Percentiles rank a stretch among this genome's conserved stretches.
Conservation (phyloP, 2,888 invertebrate species). For the Synanthedon andrenaeformis region DNA sequence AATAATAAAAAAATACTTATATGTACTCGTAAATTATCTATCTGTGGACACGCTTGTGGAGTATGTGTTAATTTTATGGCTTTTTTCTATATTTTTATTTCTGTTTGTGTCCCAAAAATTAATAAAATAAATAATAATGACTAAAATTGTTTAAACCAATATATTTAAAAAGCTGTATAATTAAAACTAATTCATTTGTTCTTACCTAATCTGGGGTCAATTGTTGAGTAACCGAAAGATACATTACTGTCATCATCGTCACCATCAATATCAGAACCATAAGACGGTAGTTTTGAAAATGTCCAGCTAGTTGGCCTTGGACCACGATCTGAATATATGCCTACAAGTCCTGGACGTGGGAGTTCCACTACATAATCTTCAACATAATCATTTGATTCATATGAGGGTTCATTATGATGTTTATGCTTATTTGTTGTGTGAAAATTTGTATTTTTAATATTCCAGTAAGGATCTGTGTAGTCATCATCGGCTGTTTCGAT, state of each 20-base stretch:
- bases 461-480: slow-evolving; percentile 52
- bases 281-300: slow-evolving; percentile 17
- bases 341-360: slow-evolving; percentile 49
- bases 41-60: no score
- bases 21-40: no score
- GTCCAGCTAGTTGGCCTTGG: slow-evolving; percentile 26
- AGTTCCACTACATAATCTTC: slow-evolving; percentile 45
- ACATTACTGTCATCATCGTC: slow-evolving; percentile 25
- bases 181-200: no score
- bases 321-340: slow-evolving; percentile 44
- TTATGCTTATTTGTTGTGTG: slow-evolving; percentile 16
- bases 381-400: slow-evolving; percentile 26
- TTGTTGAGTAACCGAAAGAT: slow-evolving; percentile 42
- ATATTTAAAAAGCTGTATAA: no score
- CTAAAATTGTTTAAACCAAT: no score
- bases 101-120: no score
- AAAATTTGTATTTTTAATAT: slow-evolving; percentile 42
- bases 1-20: no score
- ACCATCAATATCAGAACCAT: slow-evolving; percentile 15
- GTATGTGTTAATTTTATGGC: no score
- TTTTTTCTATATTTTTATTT: no score
- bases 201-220: slow-evolving; percentile 49
- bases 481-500: slow-evolving; percentile 35
- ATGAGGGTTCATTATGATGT: slow-evolving; percentile 11
- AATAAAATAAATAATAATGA: no score